A percentile compares a stretch with the other conserved stretches of the same genome.
Conservation (phyloP, 2,888 invertebrate species). For the Ennomos quercinarius region DNA sequence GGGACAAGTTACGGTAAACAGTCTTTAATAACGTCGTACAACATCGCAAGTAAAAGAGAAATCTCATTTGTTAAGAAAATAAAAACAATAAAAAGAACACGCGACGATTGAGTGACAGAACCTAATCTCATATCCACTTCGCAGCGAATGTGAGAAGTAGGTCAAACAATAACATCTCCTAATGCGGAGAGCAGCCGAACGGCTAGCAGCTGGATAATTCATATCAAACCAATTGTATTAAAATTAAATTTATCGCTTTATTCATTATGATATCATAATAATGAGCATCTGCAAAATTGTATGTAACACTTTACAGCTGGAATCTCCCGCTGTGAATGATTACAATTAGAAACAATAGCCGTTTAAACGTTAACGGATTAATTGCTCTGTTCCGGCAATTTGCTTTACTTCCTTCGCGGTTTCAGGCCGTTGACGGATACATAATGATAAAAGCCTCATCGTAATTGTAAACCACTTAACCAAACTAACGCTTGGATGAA, state of each 20-base stretch:
- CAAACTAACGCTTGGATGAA: conserved; percentile 7
- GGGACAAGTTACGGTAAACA: no score
- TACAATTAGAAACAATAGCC: conserved; percentile 38
- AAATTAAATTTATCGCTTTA: conserved; percentile 49
- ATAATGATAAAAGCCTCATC: conserved; percentile 31
- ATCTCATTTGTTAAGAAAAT: conserved; percentile 29
- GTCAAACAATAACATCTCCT: conserved; percentile 58
- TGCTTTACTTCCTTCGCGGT: conserved; percentile 34
- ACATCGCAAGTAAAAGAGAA: not conserved
- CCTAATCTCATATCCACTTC: conserved; percentile 44
- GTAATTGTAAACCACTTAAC: conserved; percentile 29
- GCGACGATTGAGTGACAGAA: conserved; percentile 40
- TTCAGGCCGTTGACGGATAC: conserved; percentile 21
- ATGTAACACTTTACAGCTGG: conserved; percentile 26
- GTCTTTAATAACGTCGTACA: no score
- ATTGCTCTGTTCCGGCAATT: conserved; percentile 36
- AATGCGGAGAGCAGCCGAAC: conserved; percentile 41
- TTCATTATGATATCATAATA: conserved; percentile 39
- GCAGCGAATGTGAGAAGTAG: conserved; percentile 48
- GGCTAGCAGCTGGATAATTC: conserved; percentile 42
- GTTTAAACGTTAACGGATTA: conserved; percentile 36
- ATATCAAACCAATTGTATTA: conserved; percentile 51
- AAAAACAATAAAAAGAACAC: conserved; percentile 22
- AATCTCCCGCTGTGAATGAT: conserved; percentile 36
- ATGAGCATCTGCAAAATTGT: conserved; percentile 29